Base-by-base conservation (phyloP, 2,113 vertebrate genomes). In the Rhombomys opimus region DNA sequence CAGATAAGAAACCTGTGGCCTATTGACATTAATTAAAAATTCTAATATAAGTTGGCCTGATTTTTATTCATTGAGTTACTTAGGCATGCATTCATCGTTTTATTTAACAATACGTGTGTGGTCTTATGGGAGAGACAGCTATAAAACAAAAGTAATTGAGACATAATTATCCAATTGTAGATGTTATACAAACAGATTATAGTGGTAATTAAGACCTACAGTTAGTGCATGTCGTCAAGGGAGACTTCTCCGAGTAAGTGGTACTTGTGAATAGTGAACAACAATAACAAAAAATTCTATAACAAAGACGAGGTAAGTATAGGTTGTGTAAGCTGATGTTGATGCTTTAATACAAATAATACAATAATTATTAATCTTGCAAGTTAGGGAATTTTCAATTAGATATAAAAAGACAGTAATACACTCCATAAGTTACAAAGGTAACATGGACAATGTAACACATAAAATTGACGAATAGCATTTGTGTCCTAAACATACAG, bases 131-230 rank as follows among this genome's bases (percentile, higher is more conserved):
- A 96, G 17, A 96, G 12, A 68, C 80, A 86, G 7, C 72, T 92
- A 84, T 68, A 94, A 95, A 92, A 85, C 50, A 90, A 95, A 95
- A 92, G 15, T 76, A 92, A 92, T 76, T 76, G 32, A 96, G 86
- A 72, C 46, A 72, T 95, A 90, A 95, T 94, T 92, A 90, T 87
- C 10, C 59, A 90, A 93, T 59, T 76, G 25, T 93, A 77, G 23
- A 90, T 96, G 25, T 87, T 82, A 87, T 77, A 50, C 73, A 94
- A 94, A 92, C 50, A 91, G 3, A 84, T 89, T 91, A 30, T 73
- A 68, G 15, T 78, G 87, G 7, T 14, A 92, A 7, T 54, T 3
- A 70, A 61, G 96, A n/a, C 10, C 32, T 85, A 84, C 70, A 2
- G 23, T 15, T 50, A 15, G 67, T 65, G 0, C n/a, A n/a, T 50